Evolutionary conservation across 2,888 invertebrate species (phyloP).

Genomic region (Cryptocheilus praepositus): DNA sequence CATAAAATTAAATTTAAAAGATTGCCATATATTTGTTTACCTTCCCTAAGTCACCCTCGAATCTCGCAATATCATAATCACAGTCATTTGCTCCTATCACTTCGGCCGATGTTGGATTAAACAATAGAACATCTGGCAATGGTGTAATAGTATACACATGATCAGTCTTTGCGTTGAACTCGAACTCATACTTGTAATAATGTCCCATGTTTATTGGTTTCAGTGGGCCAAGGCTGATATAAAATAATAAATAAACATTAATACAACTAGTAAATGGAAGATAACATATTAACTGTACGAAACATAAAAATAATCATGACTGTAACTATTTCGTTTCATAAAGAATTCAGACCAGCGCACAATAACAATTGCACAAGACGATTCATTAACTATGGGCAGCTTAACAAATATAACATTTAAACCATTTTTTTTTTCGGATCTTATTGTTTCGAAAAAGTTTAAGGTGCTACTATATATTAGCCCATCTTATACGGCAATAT

Average conservation of each 20-base stretch:
- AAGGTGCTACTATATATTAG: too few relatives aligned
- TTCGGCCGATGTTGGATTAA: slow-evolving; percentile 79
- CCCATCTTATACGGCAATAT: too few relatives aligned
- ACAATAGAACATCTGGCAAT: slow-evolving; percentile 83
- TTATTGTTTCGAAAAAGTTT: too few relatives aligned
- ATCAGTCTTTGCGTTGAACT: slow-evolving; percentile 69
- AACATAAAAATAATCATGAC: too few relatives aligned
- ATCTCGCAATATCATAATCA: slow-evolving; percentile 79
- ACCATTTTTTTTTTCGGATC: too few relatives aligned
- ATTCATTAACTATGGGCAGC: too few relatives aligned
- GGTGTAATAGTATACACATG: slow-evolving; percentile 79
- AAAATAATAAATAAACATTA: slow-evolving; percentile 24
- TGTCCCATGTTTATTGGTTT: slow-evolving; percentile 48
- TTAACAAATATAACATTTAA: too few relatives aligned
- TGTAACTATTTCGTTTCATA: too few relatives aligned
- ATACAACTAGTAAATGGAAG: too few relatives aligned
- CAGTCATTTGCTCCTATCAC: slow-evolving; percentile 83
- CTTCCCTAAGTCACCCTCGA: slow-evolving; percentile 79
- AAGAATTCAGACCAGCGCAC: too few relatives aligned
- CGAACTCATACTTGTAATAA: slow-evolving; percentile 71
- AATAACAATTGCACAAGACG: too few relatives aligned
- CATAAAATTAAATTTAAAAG: neutral
- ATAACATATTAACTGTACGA: slow-evolving; percentile 9
- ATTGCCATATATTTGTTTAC: slow-evolving; percentile 41
- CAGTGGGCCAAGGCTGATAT: slow-evolving; percentile 62